phyloP scores from a whole-genome alignment of 2,113 vertebrate species.

The Alligator mississippiensis region DNA sequence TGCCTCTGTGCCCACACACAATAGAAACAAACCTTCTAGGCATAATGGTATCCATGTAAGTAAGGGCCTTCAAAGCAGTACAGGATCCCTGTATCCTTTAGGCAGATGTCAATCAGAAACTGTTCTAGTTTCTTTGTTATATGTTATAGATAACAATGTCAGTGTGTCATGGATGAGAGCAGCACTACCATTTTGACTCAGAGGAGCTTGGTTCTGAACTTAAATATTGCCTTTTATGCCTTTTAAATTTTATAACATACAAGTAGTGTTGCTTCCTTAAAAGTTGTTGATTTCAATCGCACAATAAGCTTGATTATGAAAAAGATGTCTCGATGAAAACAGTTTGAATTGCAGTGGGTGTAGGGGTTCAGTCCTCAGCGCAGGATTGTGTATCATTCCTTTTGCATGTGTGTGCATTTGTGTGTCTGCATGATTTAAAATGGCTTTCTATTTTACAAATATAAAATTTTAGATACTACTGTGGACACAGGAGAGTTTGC shows the following conservation, averaged over 20 bases:
- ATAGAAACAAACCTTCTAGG: not conserved
- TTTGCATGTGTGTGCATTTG: not conserved
- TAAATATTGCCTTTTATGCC: not conserved
- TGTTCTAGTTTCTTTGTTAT: slow-evolving; percentile 21
- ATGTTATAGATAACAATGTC: not conserved
- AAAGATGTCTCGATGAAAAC: no score
- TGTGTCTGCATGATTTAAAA: not conserved
- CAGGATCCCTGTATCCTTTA: slow-evolving; percentile 1
- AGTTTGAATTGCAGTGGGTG: no score
- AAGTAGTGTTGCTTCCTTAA: not conserved
- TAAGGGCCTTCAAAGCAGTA: not conserved
- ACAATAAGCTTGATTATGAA: not conserved
- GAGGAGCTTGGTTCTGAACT: slow-evolving; percentile 23
- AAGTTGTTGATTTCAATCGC: not conserved
- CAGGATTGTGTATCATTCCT: not conserved
- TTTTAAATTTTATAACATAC: not conserved
- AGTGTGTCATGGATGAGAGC: not conserved
- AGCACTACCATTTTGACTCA: slow-evolving; percentile 7
- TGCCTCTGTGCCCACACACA: slow-evolving; percentile 39
- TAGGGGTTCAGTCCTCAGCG: not conserved
- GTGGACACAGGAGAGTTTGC: slow-evolving; percentile 6
- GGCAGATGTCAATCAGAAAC: slow-evolving; percentile 1
- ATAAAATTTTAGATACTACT: not conserved
- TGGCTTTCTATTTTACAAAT: slow-evolving; percentile 15
- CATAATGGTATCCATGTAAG: not conserved